phyloP scores from a whole-genome alignment of 2,797 vertebrate genomes.

The Buceros bicornis region DNA sequence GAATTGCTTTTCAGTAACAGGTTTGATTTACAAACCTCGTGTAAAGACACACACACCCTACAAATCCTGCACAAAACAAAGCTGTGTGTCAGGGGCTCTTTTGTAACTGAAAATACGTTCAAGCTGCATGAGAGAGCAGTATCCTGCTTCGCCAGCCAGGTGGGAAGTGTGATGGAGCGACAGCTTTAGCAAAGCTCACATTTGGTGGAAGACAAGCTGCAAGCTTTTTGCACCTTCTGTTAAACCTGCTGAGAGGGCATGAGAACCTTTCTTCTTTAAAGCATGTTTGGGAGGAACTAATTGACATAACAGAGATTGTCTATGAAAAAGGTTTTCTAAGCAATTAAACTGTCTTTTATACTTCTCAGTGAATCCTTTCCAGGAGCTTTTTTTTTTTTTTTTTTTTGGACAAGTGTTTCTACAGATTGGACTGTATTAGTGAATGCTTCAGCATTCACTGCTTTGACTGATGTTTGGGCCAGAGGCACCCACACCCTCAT shows the following conservation, averaged over 20 bases:
- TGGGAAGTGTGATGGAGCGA: not conserved
- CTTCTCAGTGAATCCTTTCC: not conserved
- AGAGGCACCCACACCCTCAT: not conserved
- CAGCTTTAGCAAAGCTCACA: not conserved
- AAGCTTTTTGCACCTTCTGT: slow-evolving; percentile 1
- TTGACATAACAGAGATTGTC: not conserved
- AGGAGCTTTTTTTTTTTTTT: not conserved
- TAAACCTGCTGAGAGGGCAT: not conserved
- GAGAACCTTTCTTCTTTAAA: not conserved
- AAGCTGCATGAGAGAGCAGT: not conserved
- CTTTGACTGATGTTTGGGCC: not conserved
- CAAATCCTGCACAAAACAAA: not conserved
- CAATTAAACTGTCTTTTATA: not conserved
- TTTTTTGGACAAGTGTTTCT: not conserved
- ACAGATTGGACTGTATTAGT: not conserved
- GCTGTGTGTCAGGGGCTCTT: not conserved
- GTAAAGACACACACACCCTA: fast-evolving
- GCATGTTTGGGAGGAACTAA: not conserved
- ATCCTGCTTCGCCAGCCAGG: not conserved
- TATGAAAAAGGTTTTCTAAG: not conserved
- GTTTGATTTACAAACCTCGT: slow-evolving; percentile 20
- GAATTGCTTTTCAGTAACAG: not conserved
- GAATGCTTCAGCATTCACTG: not conserved
- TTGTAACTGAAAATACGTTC: not conserved
- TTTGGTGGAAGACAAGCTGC: not conserved